Conservation (phyloP, 2,113 vertebrate genomes). For the Melanostigma gelatinosum region DNA sequence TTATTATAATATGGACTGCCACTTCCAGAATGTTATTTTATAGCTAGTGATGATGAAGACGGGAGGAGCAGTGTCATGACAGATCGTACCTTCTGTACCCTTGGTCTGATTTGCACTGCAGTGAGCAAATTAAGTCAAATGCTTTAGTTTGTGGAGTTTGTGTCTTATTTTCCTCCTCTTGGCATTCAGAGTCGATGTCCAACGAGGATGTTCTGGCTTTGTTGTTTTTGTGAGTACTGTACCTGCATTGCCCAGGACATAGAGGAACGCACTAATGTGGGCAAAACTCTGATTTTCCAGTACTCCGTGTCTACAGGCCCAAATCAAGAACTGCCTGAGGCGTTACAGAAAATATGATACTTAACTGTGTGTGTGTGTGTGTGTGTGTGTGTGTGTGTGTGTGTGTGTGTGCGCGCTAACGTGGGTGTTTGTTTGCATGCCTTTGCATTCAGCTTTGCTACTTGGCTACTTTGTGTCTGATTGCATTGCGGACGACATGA, state of each 20-base stretch:
- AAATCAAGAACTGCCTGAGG: neutral
- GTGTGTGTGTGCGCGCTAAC: neutral
- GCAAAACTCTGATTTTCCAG: neutral
- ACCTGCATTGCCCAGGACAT: neutral
- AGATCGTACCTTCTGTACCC: neutral
- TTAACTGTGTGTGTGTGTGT: neutral
- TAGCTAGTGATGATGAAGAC: neutral
- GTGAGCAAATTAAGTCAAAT: neutral
- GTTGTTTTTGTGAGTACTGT: neutral
- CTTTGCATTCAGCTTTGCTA: conserved; percentile 27
- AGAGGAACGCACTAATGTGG: neutral
- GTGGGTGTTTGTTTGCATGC: neutral
- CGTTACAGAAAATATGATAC: neutral
- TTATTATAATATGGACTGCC: neutral
- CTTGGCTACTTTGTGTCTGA: conserved; percentile 59
- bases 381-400: neutral
- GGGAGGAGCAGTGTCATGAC: neutral
- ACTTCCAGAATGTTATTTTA: conserved; percentile 12
- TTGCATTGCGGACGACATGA: conserved; percentile 41
- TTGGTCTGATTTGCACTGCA: neutral
- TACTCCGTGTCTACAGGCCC: neutral
- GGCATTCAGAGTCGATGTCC: neutral
- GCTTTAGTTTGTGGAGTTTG: neutral
- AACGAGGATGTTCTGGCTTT: neutral
- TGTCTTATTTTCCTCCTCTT: neutral